A percentile compares a stretch with the other conserved stretches of the same genome.
Evolutionary conservation across 2,113 vertebrate species (phyloP).

Genomic region (Pionites leucogaster): DNA sequence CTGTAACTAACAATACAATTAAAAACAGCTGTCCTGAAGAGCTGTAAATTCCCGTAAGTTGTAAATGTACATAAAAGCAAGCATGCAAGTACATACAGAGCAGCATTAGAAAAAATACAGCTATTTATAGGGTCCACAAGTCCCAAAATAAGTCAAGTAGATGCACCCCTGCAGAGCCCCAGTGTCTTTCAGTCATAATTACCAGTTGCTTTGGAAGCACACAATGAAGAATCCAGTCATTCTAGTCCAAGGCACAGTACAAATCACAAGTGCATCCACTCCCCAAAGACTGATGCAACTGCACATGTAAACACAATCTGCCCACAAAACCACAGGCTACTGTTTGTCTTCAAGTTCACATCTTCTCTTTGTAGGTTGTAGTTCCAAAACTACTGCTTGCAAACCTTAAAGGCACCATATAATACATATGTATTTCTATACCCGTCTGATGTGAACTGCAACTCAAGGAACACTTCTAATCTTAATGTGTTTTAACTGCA

Average conservation of each 20-base stretch:
- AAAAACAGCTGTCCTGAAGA: not conserved
- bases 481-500: not conserved
- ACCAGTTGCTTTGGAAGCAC: not conserved
- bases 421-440: not conserved
- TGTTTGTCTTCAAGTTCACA: not conserved
- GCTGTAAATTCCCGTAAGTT: not conserved
- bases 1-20: not conserved
- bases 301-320: fast-evolving
- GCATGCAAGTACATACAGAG: not conserved
- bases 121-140: not conserved
- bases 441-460: not conserved
- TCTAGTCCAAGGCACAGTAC: not conserved
- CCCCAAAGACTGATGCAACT: not conserved
- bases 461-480: not conserved
- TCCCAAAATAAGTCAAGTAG: not conserved
- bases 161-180: not conserved
- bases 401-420: not conserved
- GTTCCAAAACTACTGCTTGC: not conserved
- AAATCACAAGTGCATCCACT: not conserved
- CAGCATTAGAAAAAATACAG: not conserved
- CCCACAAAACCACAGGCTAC: not conserved
- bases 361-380: not conserved
- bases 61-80: not conserved
- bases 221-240: not conserved
- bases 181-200: not conserved